These are phyloP conservation scores for Larimichthys crocea DNA, from an alignment of 2,113 vertebrate genomes.

Conservation along the genomic window DNA sequence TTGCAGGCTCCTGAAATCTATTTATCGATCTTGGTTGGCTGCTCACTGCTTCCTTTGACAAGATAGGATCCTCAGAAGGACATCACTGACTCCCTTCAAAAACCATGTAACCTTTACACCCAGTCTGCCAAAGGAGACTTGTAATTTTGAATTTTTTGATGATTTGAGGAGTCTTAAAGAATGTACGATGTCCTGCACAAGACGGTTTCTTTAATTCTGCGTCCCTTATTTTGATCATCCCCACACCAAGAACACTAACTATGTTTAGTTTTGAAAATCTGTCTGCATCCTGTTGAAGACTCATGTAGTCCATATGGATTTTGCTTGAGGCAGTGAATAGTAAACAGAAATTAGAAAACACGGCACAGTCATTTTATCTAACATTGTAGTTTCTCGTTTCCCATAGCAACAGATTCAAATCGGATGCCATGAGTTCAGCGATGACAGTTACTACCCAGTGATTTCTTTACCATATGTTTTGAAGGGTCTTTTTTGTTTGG, in stretches of 20 bases:
- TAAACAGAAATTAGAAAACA: background rate
- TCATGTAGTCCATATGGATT: background rate
- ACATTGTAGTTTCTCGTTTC: background rate
- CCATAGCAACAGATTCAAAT: background rate
- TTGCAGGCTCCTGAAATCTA: constrained; percentile 54
- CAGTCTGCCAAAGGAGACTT: background rate
- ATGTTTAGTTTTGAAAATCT: background rate
- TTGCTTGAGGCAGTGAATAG: background rate
- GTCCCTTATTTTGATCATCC: background rate
- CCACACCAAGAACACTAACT: background rate
- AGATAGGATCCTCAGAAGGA: constrained; percentile 49
- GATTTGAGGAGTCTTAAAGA: too few relatives aligned
- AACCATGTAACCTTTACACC: constrained; percentile 9
- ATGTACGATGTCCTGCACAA: background rate
- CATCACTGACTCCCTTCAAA: constrained; percentile 21
- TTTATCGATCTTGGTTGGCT: constrained; percentile 61
- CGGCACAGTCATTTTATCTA: background rate
- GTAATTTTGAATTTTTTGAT: background rate
- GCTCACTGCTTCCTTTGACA: constrained; percentile 61
- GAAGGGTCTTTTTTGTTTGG: background rate
- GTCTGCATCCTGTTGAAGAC: background rate
- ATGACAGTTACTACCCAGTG: background rate
- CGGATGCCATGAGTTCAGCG: background rate
- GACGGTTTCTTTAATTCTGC: background rate
- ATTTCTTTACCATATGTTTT: background rate